A percentile compares a stretch with the other conserved stretches of the same genome.
phyloP scores from a whole-genome alignment of 2,888 invertebrate species.

The Oligia latruncula region DNA sequence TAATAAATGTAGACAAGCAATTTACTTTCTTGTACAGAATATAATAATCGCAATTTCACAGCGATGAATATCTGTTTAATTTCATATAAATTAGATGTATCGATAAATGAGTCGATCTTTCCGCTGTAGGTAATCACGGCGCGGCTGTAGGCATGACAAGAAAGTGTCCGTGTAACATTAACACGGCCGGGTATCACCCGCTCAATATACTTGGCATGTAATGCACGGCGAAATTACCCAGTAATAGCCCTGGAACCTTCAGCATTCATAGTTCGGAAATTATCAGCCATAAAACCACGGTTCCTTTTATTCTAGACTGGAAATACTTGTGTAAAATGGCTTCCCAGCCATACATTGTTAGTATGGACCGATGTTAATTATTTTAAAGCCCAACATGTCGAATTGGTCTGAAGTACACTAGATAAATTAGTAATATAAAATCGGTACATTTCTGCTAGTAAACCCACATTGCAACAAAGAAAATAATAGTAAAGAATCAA shows the following conservation, averaged over 20 bases:
- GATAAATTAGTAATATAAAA: constrained; percentile 56
- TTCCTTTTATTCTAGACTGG: constrained; percentile 84
- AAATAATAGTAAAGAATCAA: constrained; percentile 65
- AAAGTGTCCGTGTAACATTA: constrained; percentile 86
- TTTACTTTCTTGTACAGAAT: constrained; percentile 55
- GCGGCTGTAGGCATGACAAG: constrained; percentile 76
- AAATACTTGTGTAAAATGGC: constrained; percentile 81
- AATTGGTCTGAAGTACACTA: constrained; percentile 48
- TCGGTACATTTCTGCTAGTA: constrained; percentile 53
- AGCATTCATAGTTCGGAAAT: constrained; percentile 88
- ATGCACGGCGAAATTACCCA: constrained; percentile 85
- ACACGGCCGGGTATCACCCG: constrained; percentile 81
- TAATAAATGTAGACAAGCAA: constrained; percentile 49
- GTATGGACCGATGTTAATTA: constrained; percentile 70
- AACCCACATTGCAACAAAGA: constrained; percentile 45
- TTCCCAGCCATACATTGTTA: constrained; percentile 75
- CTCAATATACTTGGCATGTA: constrained; percentile 83
- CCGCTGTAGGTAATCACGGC: constrained; percentile 75
- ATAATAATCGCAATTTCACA: constrained; percentile 61
- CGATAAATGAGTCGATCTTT: constrained; percentile 71
- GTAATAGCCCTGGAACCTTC: constrained; percentile 86
- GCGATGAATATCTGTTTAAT: constrained; percentile 62
- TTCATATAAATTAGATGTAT: constrained; percentile 68
- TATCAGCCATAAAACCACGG: constrained; percentile 87
- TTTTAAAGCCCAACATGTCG: constrained; percentile 67